These are phyloP conservation scores for Drosophila chauvacae DNA, from an alignment of 1,140 invertebrate genomes.

Conservation along the genomic window DNA sequence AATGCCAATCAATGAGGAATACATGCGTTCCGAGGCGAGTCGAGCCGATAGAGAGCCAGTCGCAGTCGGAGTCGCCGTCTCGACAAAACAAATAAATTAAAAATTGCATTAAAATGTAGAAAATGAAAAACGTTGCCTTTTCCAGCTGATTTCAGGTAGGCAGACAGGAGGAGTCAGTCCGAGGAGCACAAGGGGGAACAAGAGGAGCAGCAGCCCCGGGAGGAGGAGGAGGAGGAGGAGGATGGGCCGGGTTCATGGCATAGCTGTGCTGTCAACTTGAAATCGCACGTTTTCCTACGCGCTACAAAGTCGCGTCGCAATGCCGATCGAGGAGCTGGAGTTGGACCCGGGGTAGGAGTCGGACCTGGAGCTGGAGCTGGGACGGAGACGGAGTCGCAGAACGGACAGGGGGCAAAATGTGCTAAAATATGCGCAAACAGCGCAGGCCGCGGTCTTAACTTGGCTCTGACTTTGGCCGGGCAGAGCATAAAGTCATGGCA, in stretches of 20 bases:
- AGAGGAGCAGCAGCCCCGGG: constrained; percentile 4
- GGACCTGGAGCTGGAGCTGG: not conserved
- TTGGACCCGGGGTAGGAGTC: constrained; percentile 1
- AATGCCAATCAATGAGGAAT: constrained; percentile 83
- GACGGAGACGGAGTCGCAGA: constrained; percentile 14
- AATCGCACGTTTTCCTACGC: constrained; percentile 82
- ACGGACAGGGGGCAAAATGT: constrained; percentile 66
- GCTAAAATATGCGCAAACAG: constrained; percentile 82
- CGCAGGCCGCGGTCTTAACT: constrained; percentile 40
- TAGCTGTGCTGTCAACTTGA: constrained; percentile 80
- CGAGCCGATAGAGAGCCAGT: constrained; percentile 32
- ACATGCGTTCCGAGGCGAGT: constrained; percentile 64
- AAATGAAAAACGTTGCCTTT: constrained; percentile 82
- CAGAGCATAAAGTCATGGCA: constrained; percentile 58
- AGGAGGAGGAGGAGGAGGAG: constrained; percentile 16
- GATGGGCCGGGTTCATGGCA: constrained; percentile 78
- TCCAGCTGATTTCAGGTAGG: constrained; percentile 70
- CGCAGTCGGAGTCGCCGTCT: constrained; percentile 29
- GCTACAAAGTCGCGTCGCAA: constrained; percentile 73
- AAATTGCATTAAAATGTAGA: constrained; percentile 83
- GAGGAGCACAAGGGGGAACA: not conserved
- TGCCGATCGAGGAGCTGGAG: constrained; percentile 61
- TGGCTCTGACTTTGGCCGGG: constrained; percentile 36
- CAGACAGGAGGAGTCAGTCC: constrained; percentile 2
- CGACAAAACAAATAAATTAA: constrained; percentile 82